Evolutionary conservation across 2,113 vertebrate species (phyloP), one percentile per base, ranked within the genome.

Genomic region (Choloepus hoffmanni): DNA sequence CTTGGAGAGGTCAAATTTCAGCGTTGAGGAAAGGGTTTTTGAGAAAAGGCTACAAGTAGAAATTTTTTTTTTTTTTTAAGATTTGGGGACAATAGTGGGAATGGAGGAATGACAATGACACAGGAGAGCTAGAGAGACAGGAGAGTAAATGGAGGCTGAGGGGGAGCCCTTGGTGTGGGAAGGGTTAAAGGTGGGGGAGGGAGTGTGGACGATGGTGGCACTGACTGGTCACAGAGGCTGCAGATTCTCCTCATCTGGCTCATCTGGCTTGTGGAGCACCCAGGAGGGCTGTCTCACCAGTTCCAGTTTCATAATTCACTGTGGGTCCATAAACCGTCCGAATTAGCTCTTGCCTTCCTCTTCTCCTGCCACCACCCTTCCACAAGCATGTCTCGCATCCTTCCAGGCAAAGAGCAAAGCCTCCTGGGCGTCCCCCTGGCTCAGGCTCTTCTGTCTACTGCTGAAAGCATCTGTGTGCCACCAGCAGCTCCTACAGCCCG

Each of bases 21-120:
- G 87, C n/a, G 30, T 90, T n/a, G 72, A 90, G 88, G 67, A 53
- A 28, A 30, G 53, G 30, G 33, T 50, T 73, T 94, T 65, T 87
- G 87, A 92, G 72, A 92, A 73, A 63, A 28, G 74, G n/a, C 82
- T 73, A 19, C 28, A 23, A 76, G 45, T 30, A 26, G 50, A 26
- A 94, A 72, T 13, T 58, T 48, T 92, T 70, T 26, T 85, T 58
- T 86, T 4, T 33, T 16, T 79, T 24, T 55, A n/a, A 67, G 85
- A 65, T 65, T 43, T 67, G 79, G 77, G 33, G 50, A 85, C 45
- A 48, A 36, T n/a, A n/a, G 40, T n/a, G 10, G 62, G 68, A 50
- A 36, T 40, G 5, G 68, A 73, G 43, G 50, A 63, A 72, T 63
- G 16, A 19, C 15, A 33, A 84, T 40, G 24, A 28, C 19, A 13